phyloP scores from a whole-genome alignment of 2,888 invertebrate genomes.

The Isotomurus palustris region DNA sequence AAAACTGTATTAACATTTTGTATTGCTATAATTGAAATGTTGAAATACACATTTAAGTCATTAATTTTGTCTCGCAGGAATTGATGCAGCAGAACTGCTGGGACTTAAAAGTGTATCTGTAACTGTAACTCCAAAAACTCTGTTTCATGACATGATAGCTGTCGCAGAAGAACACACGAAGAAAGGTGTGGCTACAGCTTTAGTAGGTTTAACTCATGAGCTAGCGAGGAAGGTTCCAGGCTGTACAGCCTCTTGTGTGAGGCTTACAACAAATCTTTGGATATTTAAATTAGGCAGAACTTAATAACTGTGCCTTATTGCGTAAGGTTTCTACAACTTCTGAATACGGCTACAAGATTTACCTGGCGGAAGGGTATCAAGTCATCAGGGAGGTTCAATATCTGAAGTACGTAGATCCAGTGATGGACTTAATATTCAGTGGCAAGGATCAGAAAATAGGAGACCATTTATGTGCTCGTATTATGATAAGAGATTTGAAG shows the following conservation, averaged over 20 bases:
- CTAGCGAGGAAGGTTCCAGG: not conserved
- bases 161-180: not conserved
- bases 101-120: conserved; percentile 1
- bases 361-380: conserved; percentile 11
- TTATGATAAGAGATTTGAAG: conserved; percentile 2
- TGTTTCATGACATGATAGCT: not conserved
- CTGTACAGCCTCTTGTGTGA: not conserved
- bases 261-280: not conserved
- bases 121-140: not conserved
- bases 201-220: not conserved
- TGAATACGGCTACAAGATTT: conserved; percentile 15
- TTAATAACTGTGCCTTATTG: not conserved
- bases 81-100: conserved; percentile 7
- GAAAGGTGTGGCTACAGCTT: not conserved
- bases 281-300: not conserved
- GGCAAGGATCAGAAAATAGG: conserved; percentile 5
- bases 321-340: conserved; percentile 16
- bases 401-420: conserved; percentile 12
- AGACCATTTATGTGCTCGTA: not conserved
- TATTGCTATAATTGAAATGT: not conserved
- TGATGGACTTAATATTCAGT: conserved; percentile 17
- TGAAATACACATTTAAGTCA: not conserved
- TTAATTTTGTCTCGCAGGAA: not conserved
- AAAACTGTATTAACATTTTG: not conserved
- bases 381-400: conserved; percentile 17